Base-by-base conservation (phyloP, 1,140 invertebrate species). In the Aphelenchoides avenae region DNA sequence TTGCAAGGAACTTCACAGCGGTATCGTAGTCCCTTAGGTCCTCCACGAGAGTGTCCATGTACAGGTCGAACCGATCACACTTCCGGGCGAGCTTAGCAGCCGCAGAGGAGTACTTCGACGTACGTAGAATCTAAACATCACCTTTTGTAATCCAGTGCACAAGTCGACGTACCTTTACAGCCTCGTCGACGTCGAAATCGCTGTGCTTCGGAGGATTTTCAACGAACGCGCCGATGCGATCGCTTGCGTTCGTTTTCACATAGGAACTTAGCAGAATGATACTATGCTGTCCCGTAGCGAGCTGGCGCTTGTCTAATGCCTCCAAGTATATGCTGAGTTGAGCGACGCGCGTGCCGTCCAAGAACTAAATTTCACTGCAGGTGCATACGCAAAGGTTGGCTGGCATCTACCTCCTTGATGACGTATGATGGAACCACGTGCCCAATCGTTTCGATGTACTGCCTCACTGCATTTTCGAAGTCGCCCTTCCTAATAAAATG, bases 391-490 rank as follows among this genome's bases (percentile, higher is more conserved):
- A 15, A 24, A 15, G 34, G 33, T 18, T 39, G 47, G 55, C 13
- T 13, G 18, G 18, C 13, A 36, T 7, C n/a, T 15, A 76, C 70
- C 52, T 67, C 64, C 54, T 64, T 66, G 48, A 75, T 75, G 15
- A 75, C 71, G 39, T 67, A 68, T 29, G 75, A 75, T 9, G 73
- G 75, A 20, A 77, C 75, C 1, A 75, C 31, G 22, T 57, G 33
- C 22, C 75, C 73, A 39, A 75, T 69, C 7, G 73, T 73, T 39
- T 76, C 61, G 15, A 71, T 61, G 30, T 75, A 75, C 41, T 75
- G 71, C 9, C 60, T 26, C 11, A 75, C 64, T 0, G 73, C 54
- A 48, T 75, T 75, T n/a, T 63, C 56, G 49, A 63, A 76, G 52
- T 75, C 73, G 13, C 71, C 74, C 49, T 76, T 76, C 9, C 66